phyloP scores from a whole-genome alignment of 2,113 vertebrate species.

The Rutilus rutilus region DNA sequence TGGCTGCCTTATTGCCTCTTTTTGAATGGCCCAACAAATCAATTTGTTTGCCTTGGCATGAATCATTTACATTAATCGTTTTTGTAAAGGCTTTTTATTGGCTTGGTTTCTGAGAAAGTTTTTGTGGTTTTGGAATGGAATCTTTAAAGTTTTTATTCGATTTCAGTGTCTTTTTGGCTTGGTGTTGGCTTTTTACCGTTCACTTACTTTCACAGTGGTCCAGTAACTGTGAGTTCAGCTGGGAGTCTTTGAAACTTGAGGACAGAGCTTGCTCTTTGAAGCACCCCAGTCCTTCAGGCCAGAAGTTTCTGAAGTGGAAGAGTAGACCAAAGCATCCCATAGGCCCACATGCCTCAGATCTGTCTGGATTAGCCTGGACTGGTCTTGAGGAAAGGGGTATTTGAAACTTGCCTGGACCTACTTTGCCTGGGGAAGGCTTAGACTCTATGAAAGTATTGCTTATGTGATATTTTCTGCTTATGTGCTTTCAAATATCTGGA shows the following conservation, averaged over 20 bases:
- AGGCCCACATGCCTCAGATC: constrained; percentile 18
- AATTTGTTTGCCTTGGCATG: not conserved
- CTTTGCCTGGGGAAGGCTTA: not conserved
- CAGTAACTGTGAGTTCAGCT: not conserved
- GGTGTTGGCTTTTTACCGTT: not conserved
- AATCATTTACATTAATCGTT: no score
- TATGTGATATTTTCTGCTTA: not conserved
- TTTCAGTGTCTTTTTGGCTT: not conserved
- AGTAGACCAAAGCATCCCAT: constrained; percentile 16
- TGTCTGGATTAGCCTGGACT: constrained; percentile 20
- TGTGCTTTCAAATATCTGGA: not conserved
- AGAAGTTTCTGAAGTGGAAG: constrained; percentile 16
- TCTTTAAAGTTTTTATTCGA: not conserved
- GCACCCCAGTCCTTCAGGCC: constrained; percentile 8
- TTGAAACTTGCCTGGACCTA: not conserved
- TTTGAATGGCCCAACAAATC: not conserved
- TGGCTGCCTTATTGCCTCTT: not conserved
- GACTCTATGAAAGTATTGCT: not conserved
- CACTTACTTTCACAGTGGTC: not conserved
- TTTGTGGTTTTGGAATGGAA: not conserved
- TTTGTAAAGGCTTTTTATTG: not conserved
- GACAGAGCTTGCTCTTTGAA: not conserved
- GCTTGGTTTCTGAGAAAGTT: not conserved
- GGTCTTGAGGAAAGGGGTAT: constrained; percentile 10
- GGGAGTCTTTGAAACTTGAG: not conserved